Evolutionary conservation across 2,888 invertebrate genomes (phyloP).

Genomic region (Pyralis farinalis): DNA sequence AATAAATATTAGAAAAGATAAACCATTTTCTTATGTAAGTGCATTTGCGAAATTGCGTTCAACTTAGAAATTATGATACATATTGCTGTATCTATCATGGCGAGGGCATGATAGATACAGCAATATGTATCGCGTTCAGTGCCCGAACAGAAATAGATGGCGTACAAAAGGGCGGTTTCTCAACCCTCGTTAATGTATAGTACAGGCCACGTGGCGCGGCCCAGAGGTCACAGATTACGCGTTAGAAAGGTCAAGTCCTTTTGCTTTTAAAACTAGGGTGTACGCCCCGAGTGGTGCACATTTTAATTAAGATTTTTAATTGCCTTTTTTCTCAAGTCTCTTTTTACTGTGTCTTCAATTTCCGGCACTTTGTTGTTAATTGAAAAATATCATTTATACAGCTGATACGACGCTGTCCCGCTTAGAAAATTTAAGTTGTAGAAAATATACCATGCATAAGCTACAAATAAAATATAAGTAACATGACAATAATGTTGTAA

Average conservation of each 20-base stretch:
- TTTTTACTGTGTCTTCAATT: conserved; percentile 12
- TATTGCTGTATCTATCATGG: too few species aligned
- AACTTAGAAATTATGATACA: too few species aligned
- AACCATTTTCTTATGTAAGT: too few species aligned
- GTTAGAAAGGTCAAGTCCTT: conserved; percentile 49
- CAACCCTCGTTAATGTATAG: conserved; percentile 1
- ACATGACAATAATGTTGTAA: too few species aligned
- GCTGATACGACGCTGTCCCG: neutral
- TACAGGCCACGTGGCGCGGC: conserved; percentile 57
- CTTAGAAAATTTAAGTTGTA: too few species aligned
- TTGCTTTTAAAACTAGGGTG: conserved; percentile 39
- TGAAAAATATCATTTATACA: conserved; percentile 7
- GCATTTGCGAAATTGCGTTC: too few species aligned
- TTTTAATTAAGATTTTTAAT: conserved; percentile 33
- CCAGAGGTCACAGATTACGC: conserved; percentile 57
- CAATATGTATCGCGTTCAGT: too few species aligned
- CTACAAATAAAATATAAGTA: too few species aligned
- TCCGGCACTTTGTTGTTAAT: conserved; percentile 14
- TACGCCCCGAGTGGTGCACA: conserved; percentile 24
- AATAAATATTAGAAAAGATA: too few species aligned
- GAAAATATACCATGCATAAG: too few species aligned
- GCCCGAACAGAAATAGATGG: neutral
- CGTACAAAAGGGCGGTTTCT: neutral
- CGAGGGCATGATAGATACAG: too few species aligned
- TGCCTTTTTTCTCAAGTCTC: conserved; percentile 15